phyloP scores from a whole-genome alignment of 1,140 invertebrate species.

The Pissodes strobi region DNA sequence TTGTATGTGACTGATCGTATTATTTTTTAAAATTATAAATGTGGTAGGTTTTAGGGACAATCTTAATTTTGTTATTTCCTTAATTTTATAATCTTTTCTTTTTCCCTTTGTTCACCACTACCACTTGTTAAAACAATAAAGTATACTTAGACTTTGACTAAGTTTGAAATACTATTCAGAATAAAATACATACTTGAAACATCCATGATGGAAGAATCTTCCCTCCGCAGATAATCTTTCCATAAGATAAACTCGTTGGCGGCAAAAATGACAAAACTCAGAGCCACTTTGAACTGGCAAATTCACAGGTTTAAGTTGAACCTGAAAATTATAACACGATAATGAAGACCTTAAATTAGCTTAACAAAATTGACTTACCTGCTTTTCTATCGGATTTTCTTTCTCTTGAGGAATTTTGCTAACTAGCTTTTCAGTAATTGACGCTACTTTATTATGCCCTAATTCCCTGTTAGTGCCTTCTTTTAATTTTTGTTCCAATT shows the following conservation, averaged over 20 bases:
- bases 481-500: constrained; percentile 78
- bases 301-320: constrained; percentile 48
- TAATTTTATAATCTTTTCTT: too few species aligned
- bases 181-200: constrained; percentile 67
- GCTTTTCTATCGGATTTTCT: constrained; percentile 63
- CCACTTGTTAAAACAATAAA: too few species aligned
- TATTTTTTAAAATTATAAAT: too few species aligned
- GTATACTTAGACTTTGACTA: too few species aligned
- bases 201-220: constrained; percentile 83
- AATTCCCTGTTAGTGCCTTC: constrained; percentile 74
- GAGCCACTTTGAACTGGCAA: constrained; percentile 69
- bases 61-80: too few species aligned
- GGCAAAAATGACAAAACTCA: constrained; percentile 85
- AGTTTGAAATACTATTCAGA: too few species aligned
- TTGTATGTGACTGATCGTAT: too few species aligned
- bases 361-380: constrained; percentile 63
- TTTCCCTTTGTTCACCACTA: too few species aligned
- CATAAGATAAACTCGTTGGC: constrained; percentile 86
- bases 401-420: constrained; percentile 67
- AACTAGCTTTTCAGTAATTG: constrained; percentile 79
- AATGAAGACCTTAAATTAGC: background rate
- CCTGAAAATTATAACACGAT: constrained; percentile 42
- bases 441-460: constrained; percentile 84
- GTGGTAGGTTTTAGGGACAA: too few species aligned
- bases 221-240: constrained; percentile 85